phyloP scores from a whole-genome alignment of 1,140 invertebrate genomes.

The Drosophila pallidifrons region DNA sequence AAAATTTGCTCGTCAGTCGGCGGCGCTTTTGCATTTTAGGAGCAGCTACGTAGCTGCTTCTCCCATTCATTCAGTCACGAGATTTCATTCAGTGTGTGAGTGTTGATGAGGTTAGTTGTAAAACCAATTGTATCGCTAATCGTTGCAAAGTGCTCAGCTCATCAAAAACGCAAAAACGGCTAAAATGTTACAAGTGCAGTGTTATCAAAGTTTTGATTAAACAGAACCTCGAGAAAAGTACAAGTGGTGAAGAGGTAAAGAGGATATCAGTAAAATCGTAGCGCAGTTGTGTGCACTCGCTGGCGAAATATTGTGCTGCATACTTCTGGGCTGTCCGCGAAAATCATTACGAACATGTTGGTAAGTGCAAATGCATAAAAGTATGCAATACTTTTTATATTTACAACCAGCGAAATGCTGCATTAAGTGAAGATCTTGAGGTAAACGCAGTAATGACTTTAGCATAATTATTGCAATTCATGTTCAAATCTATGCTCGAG shows the following conservation, averaged over 20 bases:
- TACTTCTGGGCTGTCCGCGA: constrained; percentile 64
- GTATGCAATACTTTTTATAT: constrained; percentile 33
- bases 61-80: constrained; percentile 74
- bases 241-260: neutral
- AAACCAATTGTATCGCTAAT: constrained; percentile 37
- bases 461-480: neutral
- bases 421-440: neutral
- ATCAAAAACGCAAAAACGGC: constrained; percentile 30
- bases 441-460: neutral
- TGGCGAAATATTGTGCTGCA: constrained; percentile 61
- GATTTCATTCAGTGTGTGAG: constrained; percentile 79
- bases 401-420: neutral
- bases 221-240: constrained; percentile 26
- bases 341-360: constrained; percentile 70
- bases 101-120: constrained; percentile 81
- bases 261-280: neutral
- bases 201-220: constrained; percentile 17
- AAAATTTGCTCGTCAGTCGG: constrained; percentile 27
- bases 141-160: constrained; percentile 27
- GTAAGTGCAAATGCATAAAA: constrained; percentile 54
- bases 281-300: constrained; percentile 30
- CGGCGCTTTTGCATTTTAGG: constrained; percentile 55
- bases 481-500: neutral
- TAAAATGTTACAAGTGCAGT: constrained; percentile 55
- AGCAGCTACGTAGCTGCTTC: constrained; percentile 50